Base-by-base conservation (phyloP, 2,888 invertebrate species). In the Acleris holmiana region DNA sequence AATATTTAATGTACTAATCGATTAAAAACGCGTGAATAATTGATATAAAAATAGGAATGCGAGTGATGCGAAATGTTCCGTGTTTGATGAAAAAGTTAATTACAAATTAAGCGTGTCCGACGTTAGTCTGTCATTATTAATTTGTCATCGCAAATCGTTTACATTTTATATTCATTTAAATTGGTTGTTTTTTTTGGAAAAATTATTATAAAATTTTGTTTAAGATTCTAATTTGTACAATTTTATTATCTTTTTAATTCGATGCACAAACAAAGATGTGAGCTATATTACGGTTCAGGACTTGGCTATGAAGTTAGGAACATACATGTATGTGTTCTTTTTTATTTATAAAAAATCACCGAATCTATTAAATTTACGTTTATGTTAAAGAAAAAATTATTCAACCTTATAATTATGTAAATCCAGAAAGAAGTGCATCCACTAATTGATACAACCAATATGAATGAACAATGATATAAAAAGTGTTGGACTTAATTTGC, bases 401-500 rank as follows among this genome's bases (percentile, higher is more conserved):
- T 29, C 47, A 47, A 10, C 15, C 10, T 17, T 7, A n/a, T 21
- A 40, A 49, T 49, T 40, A 15, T 47, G 25, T 18, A 50, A 41
- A 59, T 50, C n/a, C 6, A 59, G 15, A 41, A 41, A 41, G n/a
- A 40, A 15, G 29, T 10, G 41, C 15, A 5, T 50, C 1, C 4
- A 23, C 41, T 50, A 59, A 59, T 59, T 50, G 44, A 25, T 25
- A 49, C 21, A 47, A 21, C 15, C 13, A 51, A 41, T 57, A 63
- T 57, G 62, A 57, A 56, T 63, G 62, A 61, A 61, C 25, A 46
- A 76, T 71, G 69, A 76, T 79, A 78, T 75, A 67, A 74, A 76
- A 76, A 67, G 72, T 75, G 79, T 80, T 78, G 79, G 83, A 85
- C 82, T 68, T 67, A 68, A 76, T 78, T 86, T 75, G 87, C 87